These are phyloP conservation scores for Drosophila nr. perissopoda DNA, from an alignment of 2,888 invertebrate species.

Conservation along the genomic window DNA sequence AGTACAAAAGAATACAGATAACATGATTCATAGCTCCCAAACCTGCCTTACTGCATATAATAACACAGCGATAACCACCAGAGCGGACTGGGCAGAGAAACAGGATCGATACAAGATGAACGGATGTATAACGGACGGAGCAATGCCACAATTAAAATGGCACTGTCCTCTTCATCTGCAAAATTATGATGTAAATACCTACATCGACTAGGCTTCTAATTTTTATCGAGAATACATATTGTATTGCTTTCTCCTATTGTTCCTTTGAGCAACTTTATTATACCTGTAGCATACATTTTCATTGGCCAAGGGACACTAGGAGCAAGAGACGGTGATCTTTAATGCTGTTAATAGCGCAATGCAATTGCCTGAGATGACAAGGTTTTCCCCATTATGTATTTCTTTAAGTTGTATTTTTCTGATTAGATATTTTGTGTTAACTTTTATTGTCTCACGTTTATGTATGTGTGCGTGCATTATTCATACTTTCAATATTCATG, in stretches of 20 bases:
- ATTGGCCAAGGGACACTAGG: not conserved
- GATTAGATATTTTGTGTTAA: not conserved
- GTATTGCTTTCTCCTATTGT: not conserved
- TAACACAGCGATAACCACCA: not conserved
- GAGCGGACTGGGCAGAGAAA: not conserved
- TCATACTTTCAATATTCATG: constrained; percentile 7
- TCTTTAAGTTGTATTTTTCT: not conserved
- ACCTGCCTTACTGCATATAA: not conserved
- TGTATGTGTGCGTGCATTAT: constrained; percentile 7
- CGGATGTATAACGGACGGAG: not conserved
- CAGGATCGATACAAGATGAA: not conserved
- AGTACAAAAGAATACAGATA: not conserved
- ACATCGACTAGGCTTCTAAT: not conserved
- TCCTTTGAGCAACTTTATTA: not conserved
- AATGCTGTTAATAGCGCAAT: not conserved
- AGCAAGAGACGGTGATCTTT: not conserved
- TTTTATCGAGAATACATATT: not conserved
- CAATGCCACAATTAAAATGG: not conserved
- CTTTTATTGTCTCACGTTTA: not conserved
- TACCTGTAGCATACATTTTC: not conserved
- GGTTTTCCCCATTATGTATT: not conserved
- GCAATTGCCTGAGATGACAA: not conserved
- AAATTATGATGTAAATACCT: not conserved
- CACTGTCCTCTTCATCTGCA: not conserved
- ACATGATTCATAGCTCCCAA: not conserved